Conservation (phyloP, 2,797 vertebrate species). For the Cossypha caffra region DNA sequence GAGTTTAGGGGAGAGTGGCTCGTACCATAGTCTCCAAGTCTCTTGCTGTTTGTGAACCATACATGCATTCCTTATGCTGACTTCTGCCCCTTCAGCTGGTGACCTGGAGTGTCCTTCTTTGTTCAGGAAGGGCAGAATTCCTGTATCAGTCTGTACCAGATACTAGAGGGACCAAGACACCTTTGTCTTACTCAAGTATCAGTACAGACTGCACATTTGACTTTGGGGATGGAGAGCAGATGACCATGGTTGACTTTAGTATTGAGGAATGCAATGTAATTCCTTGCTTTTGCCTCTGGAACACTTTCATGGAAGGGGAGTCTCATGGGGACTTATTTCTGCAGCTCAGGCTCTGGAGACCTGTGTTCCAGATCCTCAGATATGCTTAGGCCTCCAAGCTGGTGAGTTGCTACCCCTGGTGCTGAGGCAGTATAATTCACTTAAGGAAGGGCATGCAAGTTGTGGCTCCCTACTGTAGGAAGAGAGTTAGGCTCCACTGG, state of each 20-base stretch:
- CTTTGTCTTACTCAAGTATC: not conserved
- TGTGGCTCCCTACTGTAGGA: not conserved
- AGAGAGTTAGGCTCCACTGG: not conserved
- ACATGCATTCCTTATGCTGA: not conserved
- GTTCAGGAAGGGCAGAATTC: not conserved
- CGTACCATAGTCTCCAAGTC: not conserved
- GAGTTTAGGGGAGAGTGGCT: not conserved
- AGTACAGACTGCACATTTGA: not conserved
- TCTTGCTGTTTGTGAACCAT: not conserved
- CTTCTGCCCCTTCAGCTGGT: not conserved
- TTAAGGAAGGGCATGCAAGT: not conserved
- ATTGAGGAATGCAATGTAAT: not conserved
- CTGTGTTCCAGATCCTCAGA: not conserved
- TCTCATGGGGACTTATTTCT: not conserved
- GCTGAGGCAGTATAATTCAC: not conserved
- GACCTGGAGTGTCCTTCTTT: not conserved
- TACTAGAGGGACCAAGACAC: not conserved
- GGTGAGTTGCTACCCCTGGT: rapidly evolving
- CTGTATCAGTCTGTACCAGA: not conserved
- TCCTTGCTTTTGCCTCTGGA: not conserved
- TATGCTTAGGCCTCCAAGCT: not conserved
- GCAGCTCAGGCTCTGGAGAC: not conserved
- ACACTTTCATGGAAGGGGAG: not conserved
- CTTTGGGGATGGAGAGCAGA: not conserved
- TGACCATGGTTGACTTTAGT: not conserved